Base-by-base conservation (phyloP, 2,797 vertebrate species). In the Catharus ustulatus region DNA sequence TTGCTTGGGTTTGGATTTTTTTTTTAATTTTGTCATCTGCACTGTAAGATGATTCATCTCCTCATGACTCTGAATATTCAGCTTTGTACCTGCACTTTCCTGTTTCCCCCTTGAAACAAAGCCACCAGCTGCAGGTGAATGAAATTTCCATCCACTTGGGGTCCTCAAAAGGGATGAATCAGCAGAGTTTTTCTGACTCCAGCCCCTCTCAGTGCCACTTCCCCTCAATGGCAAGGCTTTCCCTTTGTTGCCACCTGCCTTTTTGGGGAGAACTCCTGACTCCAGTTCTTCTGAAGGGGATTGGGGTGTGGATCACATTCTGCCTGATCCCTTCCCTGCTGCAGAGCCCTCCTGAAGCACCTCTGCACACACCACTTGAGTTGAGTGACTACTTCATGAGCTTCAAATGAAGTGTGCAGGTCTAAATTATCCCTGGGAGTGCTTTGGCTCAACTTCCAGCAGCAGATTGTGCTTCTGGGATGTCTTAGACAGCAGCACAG, bases 331-430 rank as follows among this genome's bases (percentile, higher is more conserved):
- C 34, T 76, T 34, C 72, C 49, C n/a, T 32, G 36, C 73, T 84
- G 79, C 87, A 55, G 45, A 55, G 80, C 59, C 6, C 69, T 90
- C 57, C 49, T 86, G 82, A 58, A 69, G 59, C 87, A 23, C 66
- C 59, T 94, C 83, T 93, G 92, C 84, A 73, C 84, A 59, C 71
- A 34, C 66, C 87, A 82, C 92, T 92, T 52, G 55, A 79, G 40
- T 3, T 51, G 27, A 90, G 32, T 58, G 89, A 69, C 77, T 68
- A 17, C 71, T 92, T 75, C 73, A 43, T 86, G 66, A 55, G 18
- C 85, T 86, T 38, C 55, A 67, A 48, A 74, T 77, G 52, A 46
- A 83, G 30, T 36, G 59, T 67, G 57, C 18, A 42, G 38, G 68
- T 49, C 64, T 77, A 36, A 77, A 61, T 83, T 49, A 54, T 23